Base-by-base conservation (phyloP, 2,113 vertebrate genomes). In the Hemicordylus capensis region DNA sequence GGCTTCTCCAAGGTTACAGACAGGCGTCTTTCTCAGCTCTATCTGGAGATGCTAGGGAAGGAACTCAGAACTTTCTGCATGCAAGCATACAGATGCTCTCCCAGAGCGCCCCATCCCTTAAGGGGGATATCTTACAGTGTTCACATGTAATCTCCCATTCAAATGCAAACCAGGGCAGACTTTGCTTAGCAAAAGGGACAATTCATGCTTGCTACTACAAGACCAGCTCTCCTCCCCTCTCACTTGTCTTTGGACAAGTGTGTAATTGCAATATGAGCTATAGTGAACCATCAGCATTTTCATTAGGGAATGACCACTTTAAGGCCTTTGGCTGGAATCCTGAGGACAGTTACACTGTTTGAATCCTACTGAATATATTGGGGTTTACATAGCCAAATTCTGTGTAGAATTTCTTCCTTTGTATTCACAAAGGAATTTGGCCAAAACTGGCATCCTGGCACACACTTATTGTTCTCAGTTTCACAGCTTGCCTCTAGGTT, bases 211-310 rank as follows among this genome's bases (percentile, higher is more conserved):
- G n/a, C n/a, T n/a, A n/a, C n/a, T n/a, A n/a, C n/a, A n/a, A n/a
- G n/a, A n/a, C n/a, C n/a, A n/a, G n/a, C n/a, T n/a, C n/a, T n/a
- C n/a, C n/a, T n/a, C n/a, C n/a, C n/a, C 0, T 0, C 0, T 66
- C 73, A 20, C 63, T 14, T n/a, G 0, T n/a, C n/a, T n/a, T n/a
- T 63, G 20, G 14, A 37, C 48, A 61, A 72, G 58, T 77, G 6
- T 4, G 42, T n/a, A 72, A 78, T 83, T 81, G 42, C 72, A 1
- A 2, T 0, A 1, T 17, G 34, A 4, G 42, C n/a, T 80, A 63
- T 34, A 24, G 9, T 0, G 1, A 46, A 77, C 0, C 31, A 2
- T 3, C 3, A 51, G 1, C 28, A 11, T 0, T 0, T 85, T 74
- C 7, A 5, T 19, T 0, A 1, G 85, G 89, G 70, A 0, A 51